These are phyloP conservation scores for Prorops nasuta DNA, from an alignment of 1,140 invertebrate species.

Conservation along the genomic window DNA sequence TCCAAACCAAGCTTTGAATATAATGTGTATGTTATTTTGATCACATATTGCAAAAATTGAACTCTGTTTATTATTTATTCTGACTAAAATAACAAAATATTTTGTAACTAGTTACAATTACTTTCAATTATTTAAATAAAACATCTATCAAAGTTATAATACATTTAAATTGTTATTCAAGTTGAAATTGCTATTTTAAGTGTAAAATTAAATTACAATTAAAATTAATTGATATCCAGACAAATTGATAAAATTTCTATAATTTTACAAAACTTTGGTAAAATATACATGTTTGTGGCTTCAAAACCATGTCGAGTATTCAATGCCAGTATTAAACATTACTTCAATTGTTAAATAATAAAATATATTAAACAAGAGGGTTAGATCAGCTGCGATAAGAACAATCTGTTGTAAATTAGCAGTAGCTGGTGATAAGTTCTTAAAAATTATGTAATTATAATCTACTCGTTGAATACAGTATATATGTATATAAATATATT, in stretches of 20 bases:
- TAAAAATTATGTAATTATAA: not conserved
- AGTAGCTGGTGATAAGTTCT: not conserved
- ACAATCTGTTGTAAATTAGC: not conserved
- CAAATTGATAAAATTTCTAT: conserved; percentile 28
- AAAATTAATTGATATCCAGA: conserved; percentile 31
- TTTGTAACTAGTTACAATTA: too few relatives aligned
- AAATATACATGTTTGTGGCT: conserved; percentile 30
- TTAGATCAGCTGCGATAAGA: not conserved
- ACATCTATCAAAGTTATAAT: not conserved
- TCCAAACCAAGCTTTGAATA: too few relatives aligned
- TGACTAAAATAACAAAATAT: not conserved
- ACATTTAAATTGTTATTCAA: not conserved
- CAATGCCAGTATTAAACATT: not conserved
- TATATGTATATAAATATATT: not conserved
- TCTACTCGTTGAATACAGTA: not conserved
- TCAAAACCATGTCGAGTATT: not conserved
- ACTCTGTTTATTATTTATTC: too few relatives aligned
- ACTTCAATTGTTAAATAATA: not conserved
- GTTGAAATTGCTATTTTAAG: too few relatives aligned
- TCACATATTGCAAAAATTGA: too few relatives aligned
- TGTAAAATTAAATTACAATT: conserved; percentile 30
- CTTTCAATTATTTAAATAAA: not conserved
- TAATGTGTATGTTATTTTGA: not conserved
- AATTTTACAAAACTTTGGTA: conserved; percentile 37
- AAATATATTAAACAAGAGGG: not conserved